A percentile compares a stretch with the other conserved stretches of the same genome.
Conservation (phyloP, 2,888 invertebrate genomes). For the Mamestra brassicae region DNA sequence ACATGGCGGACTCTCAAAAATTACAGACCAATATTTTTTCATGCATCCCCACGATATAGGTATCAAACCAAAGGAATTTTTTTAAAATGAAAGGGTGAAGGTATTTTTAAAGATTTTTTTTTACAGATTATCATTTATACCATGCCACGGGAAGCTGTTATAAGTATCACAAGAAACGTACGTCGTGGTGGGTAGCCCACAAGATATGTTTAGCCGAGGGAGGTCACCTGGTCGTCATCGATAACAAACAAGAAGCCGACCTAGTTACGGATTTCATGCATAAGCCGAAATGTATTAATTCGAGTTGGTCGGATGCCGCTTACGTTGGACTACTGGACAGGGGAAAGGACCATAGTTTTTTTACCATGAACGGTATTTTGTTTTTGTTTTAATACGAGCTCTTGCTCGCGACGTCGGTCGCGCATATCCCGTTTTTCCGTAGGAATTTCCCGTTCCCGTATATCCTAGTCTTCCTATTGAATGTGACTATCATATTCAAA, state of each 20-base stretch:
- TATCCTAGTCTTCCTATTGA: no score
- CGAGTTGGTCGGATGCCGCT: background rate
- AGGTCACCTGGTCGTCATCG: conserved; percentile 26
- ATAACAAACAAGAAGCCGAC: conserved; percentile 16
- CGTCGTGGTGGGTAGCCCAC: background rate
- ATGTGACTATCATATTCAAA: no score
- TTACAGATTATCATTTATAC: background rate
- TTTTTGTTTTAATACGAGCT: background rate
- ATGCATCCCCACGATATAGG: no score
- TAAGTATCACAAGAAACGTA: conserved; percentile 15
- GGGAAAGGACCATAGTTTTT: background rate
- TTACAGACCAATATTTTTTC: no score
- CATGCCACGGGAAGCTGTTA: conserved; percentile 33
- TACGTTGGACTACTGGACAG: background rate
- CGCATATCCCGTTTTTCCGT: no score
- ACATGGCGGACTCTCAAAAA: no score
- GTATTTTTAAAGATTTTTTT: no score
- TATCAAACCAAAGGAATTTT: no score
- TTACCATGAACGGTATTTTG: background rate
- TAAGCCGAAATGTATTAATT: background rate
- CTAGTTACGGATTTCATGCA: background rate
- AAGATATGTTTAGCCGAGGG: conserved; percentile 32
- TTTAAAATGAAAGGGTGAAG: no score
- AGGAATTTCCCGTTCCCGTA: no score
- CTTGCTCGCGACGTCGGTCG: no score